These are phyloP conservation scores for Sebastes schlegelii DNA, from an alignment of 2,113 vertebrate species.

Conservation along the genomic window DNA sequence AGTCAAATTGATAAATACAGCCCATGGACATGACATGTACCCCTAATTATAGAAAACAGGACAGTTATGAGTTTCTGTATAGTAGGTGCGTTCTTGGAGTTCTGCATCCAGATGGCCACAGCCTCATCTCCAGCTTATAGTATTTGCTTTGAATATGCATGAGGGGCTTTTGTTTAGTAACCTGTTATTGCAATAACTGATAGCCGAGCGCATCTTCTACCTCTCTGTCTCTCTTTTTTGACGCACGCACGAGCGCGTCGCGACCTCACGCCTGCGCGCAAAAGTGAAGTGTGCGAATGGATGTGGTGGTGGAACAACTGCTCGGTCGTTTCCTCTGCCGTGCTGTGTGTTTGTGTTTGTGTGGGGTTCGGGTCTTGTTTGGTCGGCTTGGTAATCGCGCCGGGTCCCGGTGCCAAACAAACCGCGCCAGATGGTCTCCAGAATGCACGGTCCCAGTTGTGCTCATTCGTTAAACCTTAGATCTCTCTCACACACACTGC, in stretches of 20 bases:
- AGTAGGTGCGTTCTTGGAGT: neutral
- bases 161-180: neutral
- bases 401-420: slow-evolving; percentile 87
- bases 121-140: neutral
- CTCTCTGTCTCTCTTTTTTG: neutral
- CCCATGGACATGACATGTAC: too few species aligned
- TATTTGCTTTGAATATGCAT: slow-evolving; percentile 25
- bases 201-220: neutral
- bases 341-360: slow-evolving; percentile 8
- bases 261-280: neutral
- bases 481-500: slow-evolving; percentile 57
- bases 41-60: neutral
- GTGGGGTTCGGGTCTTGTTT: slow-evolving; percentile 57
- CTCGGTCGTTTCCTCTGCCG: slow-evolving; percentile 67
- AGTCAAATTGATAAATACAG: too few species aligned
- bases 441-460: slow-evolving; percentile 87
- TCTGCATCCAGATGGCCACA: slow-evolving; percentile 22
- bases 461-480: slow-evolving; percentile 78
- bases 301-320: slow-evolving; percentile 23
- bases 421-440: slow-evolving; percentile 91
- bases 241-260: neutral
- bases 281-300: slow-evolving; percentile 33
- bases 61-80: neutral
- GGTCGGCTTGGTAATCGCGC: slow-evolving; percentile 85
- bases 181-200: slow-evolving; percentile 1